These are phyloP conservation scores for Picus viridis DNA, from an alignment of 2,797 vertebrate genomes.

Conservation along the genomic window DNA sequence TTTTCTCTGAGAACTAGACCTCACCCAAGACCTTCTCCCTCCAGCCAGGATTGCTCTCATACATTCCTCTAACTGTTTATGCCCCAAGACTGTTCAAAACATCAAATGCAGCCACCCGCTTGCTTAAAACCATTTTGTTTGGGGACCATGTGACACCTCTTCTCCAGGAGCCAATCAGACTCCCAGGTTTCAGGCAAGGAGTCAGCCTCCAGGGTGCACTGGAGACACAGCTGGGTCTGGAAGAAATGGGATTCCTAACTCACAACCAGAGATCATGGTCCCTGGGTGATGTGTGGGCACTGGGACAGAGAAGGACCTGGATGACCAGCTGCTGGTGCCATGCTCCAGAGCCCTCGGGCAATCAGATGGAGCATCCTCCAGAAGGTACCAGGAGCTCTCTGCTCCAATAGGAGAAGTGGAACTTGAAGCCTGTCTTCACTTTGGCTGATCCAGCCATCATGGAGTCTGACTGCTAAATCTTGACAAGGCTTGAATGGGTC, in stretches of 20 bases:
- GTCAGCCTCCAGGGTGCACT: neutral
- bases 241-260: neutral
- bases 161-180: neutral
- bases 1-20: conserved; percentile 49
- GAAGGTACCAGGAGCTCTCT: neutral
- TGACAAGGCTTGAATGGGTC: neutral
- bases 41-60: neutral
- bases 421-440: neutral
- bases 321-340: neutral
- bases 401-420: neutral
- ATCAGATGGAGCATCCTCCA: neutral
- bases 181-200: neutral
- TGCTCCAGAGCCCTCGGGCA: neutral
- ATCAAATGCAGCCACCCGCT: neutral
- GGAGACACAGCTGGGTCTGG: neutral
- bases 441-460: neutral
- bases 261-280: fast-evolving
- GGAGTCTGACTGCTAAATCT: neutral
- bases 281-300: fast-evolving
- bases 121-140: neutral
- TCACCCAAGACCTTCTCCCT: neutral
- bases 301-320: neutral
- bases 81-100: conserved; percentile 18
- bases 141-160: neutral
- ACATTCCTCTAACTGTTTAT: conserved; percentile 37